These are phyloP conservation scores for Sipha flava DNA, from an alignment of 1,140 invertebrate genomes.

Conservation along the genomic window DNA sequence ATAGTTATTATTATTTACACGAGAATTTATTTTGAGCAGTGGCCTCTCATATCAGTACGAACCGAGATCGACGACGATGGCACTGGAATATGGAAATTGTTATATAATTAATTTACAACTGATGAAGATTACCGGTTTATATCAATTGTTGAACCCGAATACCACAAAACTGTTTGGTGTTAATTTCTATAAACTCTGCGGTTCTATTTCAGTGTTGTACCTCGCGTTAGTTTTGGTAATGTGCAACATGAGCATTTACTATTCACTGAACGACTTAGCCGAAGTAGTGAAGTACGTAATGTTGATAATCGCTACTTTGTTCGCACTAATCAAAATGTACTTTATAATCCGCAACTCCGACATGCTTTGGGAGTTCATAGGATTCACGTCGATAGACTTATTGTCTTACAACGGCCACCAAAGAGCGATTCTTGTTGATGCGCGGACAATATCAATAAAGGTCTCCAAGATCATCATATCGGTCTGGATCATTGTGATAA, in stretches of 20 bases:
- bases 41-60: too few species aligned
- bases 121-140: neutral
- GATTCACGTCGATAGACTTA: neutral
- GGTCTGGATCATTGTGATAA: neutral
- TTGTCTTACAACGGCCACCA: neutral
- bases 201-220: neutral
- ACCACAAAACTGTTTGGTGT: neutral
- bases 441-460: neutral
- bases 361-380: neutral
- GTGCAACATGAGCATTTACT: neutral
- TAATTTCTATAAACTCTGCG: neutral
- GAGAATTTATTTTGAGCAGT: too few species aligned
- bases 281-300: too few species aligned
- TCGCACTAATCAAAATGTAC: neutral
- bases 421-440: neutral
- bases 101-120: neutral
- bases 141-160: neutral
- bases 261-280: too few species aligned
- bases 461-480: neutral
- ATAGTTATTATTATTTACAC: too few species aligned
- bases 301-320: neutral
- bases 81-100: too few species aligned
- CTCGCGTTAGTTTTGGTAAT: neutral
- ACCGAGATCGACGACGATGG: too few species aligned
- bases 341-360: neutral